Conservation (phyloP, 2,888 invertebrate species). For the Melinopterus prodromus region DNA sequence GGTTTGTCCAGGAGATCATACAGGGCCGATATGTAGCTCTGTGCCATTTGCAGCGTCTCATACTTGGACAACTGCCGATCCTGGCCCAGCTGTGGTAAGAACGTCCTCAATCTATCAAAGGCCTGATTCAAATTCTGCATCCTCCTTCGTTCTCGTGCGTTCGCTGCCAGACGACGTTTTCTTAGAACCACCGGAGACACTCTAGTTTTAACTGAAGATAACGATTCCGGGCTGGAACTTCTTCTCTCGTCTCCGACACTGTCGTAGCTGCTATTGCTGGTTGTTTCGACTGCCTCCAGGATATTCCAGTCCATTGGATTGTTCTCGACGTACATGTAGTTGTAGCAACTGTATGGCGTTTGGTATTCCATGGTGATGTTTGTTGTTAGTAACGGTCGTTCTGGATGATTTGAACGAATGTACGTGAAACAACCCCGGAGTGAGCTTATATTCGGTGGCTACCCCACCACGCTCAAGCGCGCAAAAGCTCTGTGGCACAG, state of each 20-base stretch:
- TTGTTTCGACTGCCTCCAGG: conserved; percentile 19
- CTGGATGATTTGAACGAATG: conserved; percentile 34
- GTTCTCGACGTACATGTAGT: conserved; percentile 41
- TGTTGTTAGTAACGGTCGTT: neutral
- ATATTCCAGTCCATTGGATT: conserved; percentile 29
- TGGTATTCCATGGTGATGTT: conserved; percentile 31
- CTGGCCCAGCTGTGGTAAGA: conserved; percentile 89
- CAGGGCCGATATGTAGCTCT: conserved; percentile 90
- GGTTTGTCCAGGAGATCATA: conserved; percentile 74
- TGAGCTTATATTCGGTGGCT: conserved; percentile 21
- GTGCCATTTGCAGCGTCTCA: conserved; percentile 96
- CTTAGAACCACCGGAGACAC: conserved; percentile 81
- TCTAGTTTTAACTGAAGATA: conserved; percentile 46
- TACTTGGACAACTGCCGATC: conserved; percentile 93
- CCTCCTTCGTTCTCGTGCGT: conserved; percentile 87
- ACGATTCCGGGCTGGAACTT: conserved; percentile 42
- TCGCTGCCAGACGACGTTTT: conserved; percentile 87
- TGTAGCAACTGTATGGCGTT: conserved; percentile 41
- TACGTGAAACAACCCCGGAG: conserved; percentile 29
- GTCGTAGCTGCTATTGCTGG: conserved; percentile 28
- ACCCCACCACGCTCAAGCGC: conserved; percentile 27
- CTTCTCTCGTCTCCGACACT: conserved; percentile 28
- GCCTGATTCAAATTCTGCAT: conserved; percentile 96
- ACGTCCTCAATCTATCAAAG: conserved; percentile 88
- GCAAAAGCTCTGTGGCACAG: conserved; percentile 13